These are phyloP conservation scores for Acrocephalus kingi DNA, from an alignment of 2,113 vertebrate genomes.

Conservation along the genomic window DNA sequence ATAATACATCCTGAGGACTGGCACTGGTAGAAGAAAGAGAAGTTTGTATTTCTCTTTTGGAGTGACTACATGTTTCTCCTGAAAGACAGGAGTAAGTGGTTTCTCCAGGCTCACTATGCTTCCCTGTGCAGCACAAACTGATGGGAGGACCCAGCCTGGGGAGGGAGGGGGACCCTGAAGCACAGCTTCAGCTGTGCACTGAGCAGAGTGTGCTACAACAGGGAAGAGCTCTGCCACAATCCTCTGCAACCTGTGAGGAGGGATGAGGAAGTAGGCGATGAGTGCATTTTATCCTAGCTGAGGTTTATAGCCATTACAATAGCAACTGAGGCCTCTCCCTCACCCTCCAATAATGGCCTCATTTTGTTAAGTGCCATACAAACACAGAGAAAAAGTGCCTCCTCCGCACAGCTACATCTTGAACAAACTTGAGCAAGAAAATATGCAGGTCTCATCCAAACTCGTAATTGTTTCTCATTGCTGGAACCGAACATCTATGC, in stretches of 20 bases:
- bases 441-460: background rate
- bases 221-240: background rate
- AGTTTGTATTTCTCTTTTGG: background rate
- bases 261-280: background rate
- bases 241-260: background rate
- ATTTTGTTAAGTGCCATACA: background rate
- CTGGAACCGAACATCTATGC: constrained; percentile 3
- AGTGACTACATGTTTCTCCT: background rate
- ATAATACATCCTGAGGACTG: background rate
- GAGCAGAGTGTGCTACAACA: rapidly evolving
- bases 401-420: background rate
- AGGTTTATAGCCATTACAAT: background rate
- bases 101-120: background rate
- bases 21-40: background rate
- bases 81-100: background rate
- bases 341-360: background rate
- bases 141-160: background rate
- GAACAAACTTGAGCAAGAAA: background rate
- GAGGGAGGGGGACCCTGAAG: background rate
- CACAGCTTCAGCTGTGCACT: background rate
- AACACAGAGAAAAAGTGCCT: constrained; percentile 2
- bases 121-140: background rate
- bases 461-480: background rate
- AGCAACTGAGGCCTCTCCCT: background rate
- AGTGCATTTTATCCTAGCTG: background rate